Base-by-base conservation (phyloP, 2,113 vertebrate species). In the Chauna torquata region DNA sequence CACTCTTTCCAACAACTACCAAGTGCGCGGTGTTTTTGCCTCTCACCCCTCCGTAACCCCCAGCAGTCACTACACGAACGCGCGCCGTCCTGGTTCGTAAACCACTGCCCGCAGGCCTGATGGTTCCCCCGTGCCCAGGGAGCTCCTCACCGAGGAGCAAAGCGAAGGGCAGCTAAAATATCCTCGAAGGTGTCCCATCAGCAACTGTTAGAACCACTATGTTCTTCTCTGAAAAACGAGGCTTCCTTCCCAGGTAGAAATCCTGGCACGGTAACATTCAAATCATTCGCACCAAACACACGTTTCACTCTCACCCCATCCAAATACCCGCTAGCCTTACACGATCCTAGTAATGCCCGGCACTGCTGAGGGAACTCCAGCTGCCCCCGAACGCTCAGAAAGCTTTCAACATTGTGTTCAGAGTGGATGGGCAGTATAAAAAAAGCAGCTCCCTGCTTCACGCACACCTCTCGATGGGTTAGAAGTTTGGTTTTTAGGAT, bases 51-150 rank as follows among this genome's bases (percentile, higher is more conserved):
- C 17, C 3, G 0, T 3, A 45, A 11, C 1, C 8, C 6, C 42
- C 77, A 71, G 32, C 0, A 12, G 16, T 16, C 15, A 1, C 6
- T 6, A 7, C 54, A 25, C 0, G 3, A 80, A 34, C 0, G 0
- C 0, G 0, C 5, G 0, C 0, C 2, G 40, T 23, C 34, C 68
- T 17, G 58, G 70, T 22, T 32, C 30, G 7, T 2, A 49, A 59
- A 32, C 3, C 64, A 58, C 68, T 1, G 0, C 49, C 12, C 1
- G 0, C 10, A 28, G 49, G 22, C 15, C 15, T 30, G 2, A 28
- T 11, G 24, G 57, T 6, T 30, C 25, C 40, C 7, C 69, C 0
- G 0, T 1, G 16, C n/a, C 11, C 15, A 22, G 52, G 57, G 7
- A 76, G 52, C 72, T 75, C 76, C 69, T 52, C 23, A 22, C 38